Base-by-base conservation (phyloP, 2,888 invertebrate species). In the Bembecia ichneumoniformis region DNA sequence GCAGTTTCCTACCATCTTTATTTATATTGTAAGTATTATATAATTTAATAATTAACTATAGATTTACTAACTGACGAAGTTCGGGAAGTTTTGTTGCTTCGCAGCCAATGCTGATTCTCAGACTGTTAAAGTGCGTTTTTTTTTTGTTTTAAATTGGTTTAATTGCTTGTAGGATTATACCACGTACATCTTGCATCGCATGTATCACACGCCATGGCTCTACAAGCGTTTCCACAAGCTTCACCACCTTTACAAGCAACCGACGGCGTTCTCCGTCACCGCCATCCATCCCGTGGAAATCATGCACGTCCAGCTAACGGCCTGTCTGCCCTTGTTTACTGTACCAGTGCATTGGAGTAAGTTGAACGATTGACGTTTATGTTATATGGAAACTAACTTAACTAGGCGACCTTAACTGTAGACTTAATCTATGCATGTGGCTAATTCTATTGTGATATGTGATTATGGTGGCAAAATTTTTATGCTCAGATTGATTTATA, bases 181-280 rank as follows among this genome's bases (percentile, higher is more conserved):
- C 3, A 92, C 92, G 0, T 93, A 92, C 69, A 89, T 90, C 69
- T 62, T 91, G 13, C 93, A 93, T 66, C 84, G 93, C 0, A 60
- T 91, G 53, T 92, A 91, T 73, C 93, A 93, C 72, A 87, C 86
- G 0, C 92, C 91, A 0, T 91, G 86, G 72, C 71, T 93, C 43
- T 93, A 92, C 84, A 91, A 90, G 66, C 70, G 89, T 62, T 92
- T 93, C 73, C 93, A 93, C 79, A 93, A 93, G 72, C 75, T 92
- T 0, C 93, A 93, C 64, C 93, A 93, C 77, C 91, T 90, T 58
- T 93, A 93, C 76, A 92, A 92, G 66, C 92, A 92, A 66, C 93
- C 93, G 0, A 93, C 93, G 0, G 92, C 92, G 0, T 93, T 92
- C 77, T 92, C 93, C 1, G 92, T 92, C 1, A 91, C 92, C 0